These are phyloP conservation scores for Rhingia rostrata DNA, from an alignment of 2,888 invertebrate genomes.

Conservation along the genomic window DNA sequence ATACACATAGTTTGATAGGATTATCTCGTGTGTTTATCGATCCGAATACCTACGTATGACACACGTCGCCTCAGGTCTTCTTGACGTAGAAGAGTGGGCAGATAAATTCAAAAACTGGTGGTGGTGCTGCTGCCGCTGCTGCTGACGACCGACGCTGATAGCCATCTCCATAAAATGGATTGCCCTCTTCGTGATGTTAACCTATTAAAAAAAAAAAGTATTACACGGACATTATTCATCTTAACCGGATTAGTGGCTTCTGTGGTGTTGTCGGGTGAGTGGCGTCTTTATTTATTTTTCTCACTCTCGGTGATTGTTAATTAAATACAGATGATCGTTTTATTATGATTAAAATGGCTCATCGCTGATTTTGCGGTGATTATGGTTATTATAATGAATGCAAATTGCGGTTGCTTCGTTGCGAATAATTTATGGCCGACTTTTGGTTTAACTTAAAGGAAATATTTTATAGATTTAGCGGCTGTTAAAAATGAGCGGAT, in stretches of 20 bases:
- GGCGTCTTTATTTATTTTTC: constrained; percentile 34
- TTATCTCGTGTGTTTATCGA: constrained; percentile 54
- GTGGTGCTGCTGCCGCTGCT: constrained; percentile 34
- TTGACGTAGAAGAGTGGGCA: constrained; percentile 51
- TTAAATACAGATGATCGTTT: constrained; percentile 59
- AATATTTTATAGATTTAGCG: background rate
- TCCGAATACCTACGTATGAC: constrained; percentile 58
- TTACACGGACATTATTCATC: constrained; percentile 59
- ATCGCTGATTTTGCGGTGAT: constrained; percentile 49
- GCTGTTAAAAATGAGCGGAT: background rate
- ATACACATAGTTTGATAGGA: constrained; percentile 31
- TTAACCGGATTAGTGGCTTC: constrained; percentile 68
- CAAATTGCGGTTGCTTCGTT: constrained; percentile 19
- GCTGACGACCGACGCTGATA: constrained; percentile 65
- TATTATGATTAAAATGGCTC: constrained; percentile 53
- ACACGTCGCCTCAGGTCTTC: constrained; percentile 24
- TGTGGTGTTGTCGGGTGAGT: constrained; percentile 10
- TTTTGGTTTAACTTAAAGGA: constrained; percentile 13
- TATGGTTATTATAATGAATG: constrained; percentile 38
- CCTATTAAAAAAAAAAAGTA: constrained; percentile 32
- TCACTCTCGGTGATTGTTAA: constrained; percentile 57
- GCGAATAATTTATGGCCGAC: constrained; percentile 40
- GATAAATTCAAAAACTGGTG: constrained; percentile 42
- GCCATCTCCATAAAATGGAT: constrained; percentile 66
- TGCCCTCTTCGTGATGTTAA: constrained; percentile 4